Evolutionary conservation across 2,888 invertebrate species (phyloP).

Genomic region (Eupithecia subfuscata): DNA sequence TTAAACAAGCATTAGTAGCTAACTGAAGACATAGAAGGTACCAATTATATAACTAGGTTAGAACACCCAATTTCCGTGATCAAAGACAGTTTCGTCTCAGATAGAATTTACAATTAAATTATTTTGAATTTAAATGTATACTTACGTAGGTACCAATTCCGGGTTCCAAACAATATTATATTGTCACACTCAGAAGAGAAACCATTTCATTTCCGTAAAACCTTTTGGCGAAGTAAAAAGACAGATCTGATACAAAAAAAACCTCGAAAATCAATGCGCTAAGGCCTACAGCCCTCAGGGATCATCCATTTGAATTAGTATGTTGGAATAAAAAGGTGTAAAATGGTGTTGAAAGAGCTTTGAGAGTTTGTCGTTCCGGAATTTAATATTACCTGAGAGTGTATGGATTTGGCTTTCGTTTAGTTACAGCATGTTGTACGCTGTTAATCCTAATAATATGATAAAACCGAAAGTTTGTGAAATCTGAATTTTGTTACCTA

Average conservation of each 20-base stretch:
- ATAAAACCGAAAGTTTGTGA: too few relatives aligned
- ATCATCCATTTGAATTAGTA: slow-evolving; percentile 6
- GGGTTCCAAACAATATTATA: neutral
- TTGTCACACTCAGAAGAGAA: neutral
- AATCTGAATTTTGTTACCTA: too few relatives aligned
- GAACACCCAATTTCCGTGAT: neutral
- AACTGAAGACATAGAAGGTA: neutral
- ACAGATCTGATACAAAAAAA: neutral
- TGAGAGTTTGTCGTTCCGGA: neutral
- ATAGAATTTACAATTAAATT: neutral
- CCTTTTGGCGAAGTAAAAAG: neutral
- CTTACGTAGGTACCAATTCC: neutral
- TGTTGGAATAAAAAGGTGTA: slow-evolving; percentile 6
- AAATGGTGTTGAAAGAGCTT: neutral
- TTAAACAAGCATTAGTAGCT: neutral
- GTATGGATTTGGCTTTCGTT: neutral
- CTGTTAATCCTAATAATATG: too few relatives aligned
- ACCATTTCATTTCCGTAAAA: neutral
- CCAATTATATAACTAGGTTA: neutral
- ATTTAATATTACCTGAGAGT: neutral
- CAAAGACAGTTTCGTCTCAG: neutral
- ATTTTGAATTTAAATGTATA: neutral
- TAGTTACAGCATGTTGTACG: neutral
- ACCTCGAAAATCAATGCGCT: slow-evolving; percentile 2
- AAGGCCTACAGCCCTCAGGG: neutral